Base-by-base conservation (phyloP, 2,888 invertebrate species). In the Tupiocoris notatus region DNA sequence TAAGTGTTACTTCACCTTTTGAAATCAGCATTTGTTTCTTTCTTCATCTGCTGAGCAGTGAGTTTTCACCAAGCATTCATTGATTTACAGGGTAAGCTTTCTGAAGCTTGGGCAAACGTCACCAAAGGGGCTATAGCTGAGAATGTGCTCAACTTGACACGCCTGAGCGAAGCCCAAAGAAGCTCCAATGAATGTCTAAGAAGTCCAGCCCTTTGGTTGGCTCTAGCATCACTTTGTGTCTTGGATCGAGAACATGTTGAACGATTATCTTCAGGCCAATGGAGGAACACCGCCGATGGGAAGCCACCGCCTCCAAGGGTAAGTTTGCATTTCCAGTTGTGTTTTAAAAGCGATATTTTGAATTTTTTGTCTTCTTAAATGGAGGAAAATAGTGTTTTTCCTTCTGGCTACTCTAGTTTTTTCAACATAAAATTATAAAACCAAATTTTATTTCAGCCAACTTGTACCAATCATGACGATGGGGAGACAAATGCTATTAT, bases 391-490 rank as follows among this genome's bases (percentile, higher is more conserved):
- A 39, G 3, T 12, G 39, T 39, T 39, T 39, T 39, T 25, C 7
- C 16, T 66, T 59, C 7, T 59, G 1, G 39, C 39, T 12, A 12
- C 12, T 39, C 39, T 3, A 39, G 39, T 3, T 39, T 39, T 12
- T 39, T 39, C 39, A 7, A 39, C 12, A 12, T 18, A 7, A 23
- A 20, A 54, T n/a, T n/a, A n/a, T n/a, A n/a, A n/a, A n/a, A n/a
- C n/a, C n/a, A n/a, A n/a, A n/a, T 57, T 56, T 7, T 24, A 68
- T 82, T 83, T 1, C 88, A 95, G 82, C 93, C 95, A 6, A 90
- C 92, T 79, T 99, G 98, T 85, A 91, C 90, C 68, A 99, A 99
- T 85, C 98, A 99, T 84, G 98, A 99, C 83, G 98, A 99, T 83
- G 94, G 94, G 0, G 90, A 92, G 83, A 98, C 97, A 0, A 88